A percentile compares a stretch with the other conserved stretches of the same genome.
These are phyloP conservation scores for Pandemis heparana DNA, from an alignment of 2,888 invertebrate species.

Conservation along the genomic window DNA sequence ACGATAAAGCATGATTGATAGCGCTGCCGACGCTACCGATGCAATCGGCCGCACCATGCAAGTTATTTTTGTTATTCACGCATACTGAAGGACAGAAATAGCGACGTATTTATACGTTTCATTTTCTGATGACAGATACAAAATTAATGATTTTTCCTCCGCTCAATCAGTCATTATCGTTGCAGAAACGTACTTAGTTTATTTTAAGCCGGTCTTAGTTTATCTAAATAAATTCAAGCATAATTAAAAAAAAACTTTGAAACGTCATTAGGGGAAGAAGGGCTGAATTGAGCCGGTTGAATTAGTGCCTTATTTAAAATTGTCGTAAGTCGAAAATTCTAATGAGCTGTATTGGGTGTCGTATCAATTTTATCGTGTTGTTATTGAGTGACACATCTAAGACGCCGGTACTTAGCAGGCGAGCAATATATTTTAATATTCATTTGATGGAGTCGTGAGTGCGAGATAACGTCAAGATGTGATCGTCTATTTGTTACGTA, in stretches of 20 bases:
- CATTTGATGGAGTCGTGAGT: conserved; percentile 64
- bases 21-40: conserved; percentile 57
- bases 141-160: conserved; percentile 38
- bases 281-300: not conserved
- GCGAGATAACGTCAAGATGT: conserved; percentile 61
- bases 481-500: conserved; percentile 53
- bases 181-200: not conserved
- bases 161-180: not conserved
- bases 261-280: conserved; percentile 15
- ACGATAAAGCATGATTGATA: conserved; percentile 83
- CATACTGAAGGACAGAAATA: conserved; percentile 30
- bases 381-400: conserved; percentile 55
- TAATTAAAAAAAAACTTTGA: conserved; percentile 3
- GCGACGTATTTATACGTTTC: conserved; percentile 14
- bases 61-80: conserved; percentile 44
- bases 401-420: conserved; percentile 50
- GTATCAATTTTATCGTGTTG: conserved; percentile 46
- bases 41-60: conserved; percentile 49
- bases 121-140: conserved; percentile 24
- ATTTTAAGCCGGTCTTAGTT: not conserved
- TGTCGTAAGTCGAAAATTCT: conserved; percentile 11
- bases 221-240: conserved; percentile 15
- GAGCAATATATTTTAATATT: conserved; percentile 56
- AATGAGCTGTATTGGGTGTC: conserved; percentile 17
- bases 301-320: conserved; percentile 5